Base-by-base conservation (phyloP, 2,113 vertebrate genomes). In the Nycticebus coucang region DNA sequence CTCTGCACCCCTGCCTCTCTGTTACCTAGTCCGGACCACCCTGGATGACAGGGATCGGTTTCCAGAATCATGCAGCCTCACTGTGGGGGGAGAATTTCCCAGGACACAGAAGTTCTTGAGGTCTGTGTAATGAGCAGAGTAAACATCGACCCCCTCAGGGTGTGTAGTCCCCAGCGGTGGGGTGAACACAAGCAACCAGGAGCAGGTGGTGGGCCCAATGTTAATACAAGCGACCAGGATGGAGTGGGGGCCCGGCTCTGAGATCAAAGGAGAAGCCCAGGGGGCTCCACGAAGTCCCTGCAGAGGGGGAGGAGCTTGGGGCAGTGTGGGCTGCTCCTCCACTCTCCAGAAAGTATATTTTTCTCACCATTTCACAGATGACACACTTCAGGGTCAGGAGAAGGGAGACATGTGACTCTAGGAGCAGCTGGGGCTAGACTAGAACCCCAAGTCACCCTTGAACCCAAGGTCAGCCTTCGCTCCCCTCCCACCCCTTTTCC, bases 181-280 rank as follows among this genome's bases (percentile, higher is more conserved):
- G 21, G 12, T 1, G 22, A 1, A 12, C 53, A 12, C 4, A 1
- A 9, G 24, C 1, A 41, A 41, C 18, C 5, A 3, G 0, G 11
- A 24, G 17, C 9, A 0, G 4, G 22, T 0, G 4, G 62, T 11
- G 17, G 24, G 62, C 55, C 30, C 45, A 50, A 8, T 5, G 30
- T 1, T 17, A 1, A 12, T 41, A 12, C 4, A 0, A 9, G 24
- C 1, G n/a, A 41, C 18, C 7, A 2, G 1, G 11, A 24, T 17
- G 6, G 0, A 3, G 22, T 0, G 4, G 55, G 17, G 24, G 69
- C 55, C 24, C 1, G 30, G 35, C 18, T 59, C 13, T 5, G n/a
- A 60, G 60, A 12, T 33, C 26, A 11, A 18, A 84, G 81, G 33
- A 78, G 57, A 72, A 24, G 62, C 62, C 30, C 7, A 2, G 14